A percentile compares a stretch with the other conserved stretches of the same genome.
Evolutionary conservation across 2,113 vertebrate species (phyloP).

Genomic region (Ginglymostoma cirratum): DNA sequence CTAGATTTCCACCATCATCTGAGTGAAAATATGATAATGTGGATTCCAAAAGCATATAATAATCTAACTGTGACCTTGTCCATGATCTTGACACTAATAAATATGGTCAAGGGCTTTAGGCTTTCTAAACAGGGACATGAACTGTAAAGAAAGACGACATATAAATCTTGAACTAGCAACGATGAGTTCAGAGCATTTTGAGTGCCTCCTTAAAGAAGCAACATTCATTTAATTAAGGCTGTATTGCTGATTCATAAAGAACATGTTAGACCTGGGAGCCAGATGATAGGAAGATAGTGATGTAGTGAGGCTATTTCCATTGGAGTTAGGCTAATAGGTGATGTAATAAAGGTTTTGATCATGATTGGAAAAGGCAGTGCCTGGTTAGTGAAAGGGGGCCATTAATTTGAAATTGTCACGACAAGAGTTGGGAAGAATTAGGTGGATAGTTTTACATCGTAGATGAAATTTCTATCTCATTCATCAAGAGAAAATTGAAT

Average conservation of each 20-base stretch:
- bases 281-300: neutral
- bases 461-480: neutral
- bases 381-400: neutral
- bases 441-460: neutral
- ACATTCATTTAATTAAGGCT: neutral
- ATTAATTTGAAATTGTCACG: neutral
- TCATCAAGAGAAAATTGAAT: neutral
- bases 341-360: neutral
- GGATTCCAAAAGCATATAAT: too few species aligned
- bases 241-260: neutral
- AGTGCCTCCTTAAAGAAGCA: neutral
- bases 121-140: too few species aligned
- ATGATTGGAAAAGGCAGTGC: neutral
- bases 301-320: neutral
- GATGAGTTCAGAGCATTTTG: neutral
- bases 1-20: too few species aligned
- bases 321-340: neutral
- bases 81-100: too few species aligned
- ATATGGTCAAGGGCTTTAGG: too few species aligned
- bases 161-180: neutral
- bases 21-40: too few species aligned
- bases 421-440: neutral
- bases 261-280: neutral
- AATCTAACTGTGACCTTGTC: too few species aligned
- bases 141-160: too few species aligned